Evolutionary conservation across 2,797 vertebrate species (phyloP).

Genomic region (Odontamblyopus rebecca): DNA sequence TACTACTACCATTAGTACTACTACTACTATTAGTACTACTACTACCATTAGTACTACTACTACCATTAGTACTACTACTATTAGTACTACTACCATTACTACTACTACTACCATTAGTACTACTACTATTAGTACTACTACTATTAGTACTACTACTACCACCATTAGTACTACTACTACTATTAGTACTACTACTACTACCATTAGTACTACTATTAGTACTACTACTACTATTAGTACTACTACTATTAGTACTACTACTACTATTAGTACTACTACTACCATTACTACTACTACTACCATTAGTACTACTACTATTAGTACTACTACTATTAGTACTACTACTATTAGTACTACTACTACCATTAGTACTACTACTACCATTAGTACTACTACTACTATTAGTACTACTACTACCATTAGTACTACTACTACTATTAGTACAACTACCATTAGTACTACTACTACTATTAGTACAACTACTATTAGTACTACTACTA

Average conservation of each 20-base stretch:
- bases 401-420: too few relatives aligned
- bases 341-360: too few relatives aligned
- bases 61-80: not conserved
- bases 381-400: too few relatives aligned
- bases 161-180: not conserved
- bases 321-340: not conserved
- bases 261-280: not conserved
- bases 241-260: not conserved
- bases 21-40: not conserved
- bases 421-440: not conserved
- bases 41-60: not conserved
- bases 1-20: not conserved
- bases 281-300: not conserved
- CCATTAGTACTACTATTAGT: not conserved
- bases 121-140: not conserved
- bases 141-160: not conserved
- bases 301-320: not conserved
- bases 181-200: not conserved
- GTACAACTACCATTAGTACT: not conserved
- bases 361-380: too few relatives aligned
- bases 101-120: not conserved
- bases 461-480: not conserved
- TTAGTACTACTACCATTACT: not conserved
- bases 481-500: not conserved
- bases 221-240: not conserved